Conservation (phyloP, 2,888 invertebrate genomes). For the Apeira syringaria region DNA sequence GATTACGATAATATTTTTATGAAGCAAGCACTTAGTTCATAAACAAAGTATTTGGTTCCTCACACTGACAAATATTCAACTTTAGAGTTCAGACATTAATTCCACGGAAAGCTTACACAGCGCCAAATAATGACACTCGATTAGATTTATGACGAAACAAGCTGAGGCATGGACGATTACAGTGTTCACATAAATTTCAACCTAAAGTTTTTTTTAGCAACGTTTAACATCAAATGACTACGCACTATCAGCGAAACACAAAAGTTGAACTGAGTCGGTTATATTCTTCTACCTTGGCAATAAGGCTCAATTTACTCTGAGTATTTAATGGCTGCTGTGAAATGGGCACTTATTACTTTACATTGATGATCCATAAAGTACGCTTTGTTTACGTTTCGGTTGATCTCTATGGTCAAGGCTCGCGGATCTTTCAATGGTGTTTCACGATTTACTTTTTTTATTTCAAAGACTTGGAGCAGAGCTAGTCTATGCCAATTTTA, state of each 20-base stretch:
- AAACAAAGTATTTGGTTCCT: not conserved
- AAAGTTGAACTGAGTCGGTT: too few relatives aligned
- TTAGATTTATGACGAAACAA: conserved; percentile 13
- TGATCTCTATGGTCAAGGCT: not conserved
- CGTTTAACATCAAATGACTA: not conserved
- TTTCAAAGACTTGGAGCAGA: too few relatives aligned
- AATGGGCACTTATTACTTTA: too few relatives aligned
- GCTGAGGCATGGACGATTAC: conserved; percentile 6
- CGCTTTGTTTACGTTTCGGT: not conserved
- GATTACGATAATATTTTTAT: too few relatives aligned
- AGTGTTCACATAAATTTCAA: not conserved
- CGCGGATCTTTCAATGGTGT: not conserved
- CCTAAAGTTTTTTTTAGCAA: not conserved
- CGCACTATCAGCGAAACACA: not conserved
- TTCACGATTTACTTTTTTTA: too few relatives aligned
- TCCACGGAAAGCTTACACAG: conserved; percentile 13
- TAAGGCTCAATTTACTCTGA: too few relatives aligned
- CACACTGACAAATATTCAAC: not conserved
- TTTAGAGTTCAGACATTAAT: conserved; percentile 11
- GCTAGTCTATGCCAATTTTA: too few relatives aligned
- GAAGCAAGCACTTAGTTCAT: too few relatives aligned
- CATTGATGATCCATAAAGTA: conserved; percentile 9
- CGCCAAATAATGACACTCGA: conserved; percentile 11
- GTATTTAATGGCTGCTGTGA: not conserved
- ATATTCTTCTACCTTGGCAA: too few relatives aligned